Percentiles rank a stretch among this genome's conserved stretches.
Conservation (phyloP, 2,888 invertebrate species). For the Cinara cedri region DNA sequence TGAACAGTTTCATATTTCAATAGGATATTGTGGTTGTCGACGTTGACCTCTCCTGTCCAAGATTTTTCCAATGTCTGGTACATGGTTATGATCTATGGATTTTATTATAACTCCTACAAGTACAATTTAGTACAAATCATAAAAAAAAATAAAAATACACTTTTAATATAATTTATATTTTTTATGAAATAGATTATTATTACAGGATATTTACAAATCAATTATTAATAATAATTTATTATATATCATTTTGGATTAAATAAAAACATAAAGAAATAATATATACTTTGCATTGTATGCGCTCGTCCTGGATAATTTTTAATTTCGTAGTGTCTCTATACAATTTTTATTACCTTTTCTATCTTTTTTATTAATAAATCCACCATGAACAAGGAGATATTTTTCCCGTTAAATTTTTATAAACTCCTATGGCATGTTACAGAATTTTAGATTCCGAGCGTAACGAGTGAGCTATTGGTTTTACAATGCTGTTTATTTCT, state of each 20-base stretch:
- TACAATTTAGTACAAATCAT: neutral
- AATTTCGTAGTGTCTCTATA: neutral
- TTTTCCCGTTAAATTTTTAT: neutral
- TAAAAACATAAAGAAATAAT: neutral
- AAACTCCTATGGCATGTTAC: neutral
- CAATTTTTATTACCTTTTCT: no score
- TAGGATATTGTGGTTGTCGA: no score
- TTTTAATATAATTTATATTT: no score
- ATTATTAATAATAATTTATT: neutral
- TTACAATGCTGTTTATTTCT: no score
- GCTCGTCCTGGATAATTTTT: neutral
- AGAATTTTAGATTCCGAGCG: no score
- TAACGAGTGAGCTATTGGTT: no score
- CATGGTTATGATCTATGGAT: neutral
- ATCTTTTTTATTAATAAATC: neutral
- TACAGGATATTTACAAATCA: no score
- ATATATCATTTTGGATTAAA: neutral
- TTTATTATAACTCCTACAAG: slow-evolving; percentile 7
- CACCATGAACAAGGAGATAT: neutral
- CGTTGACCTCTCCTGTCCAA: no score
- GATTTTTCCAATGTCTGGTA: neutral
- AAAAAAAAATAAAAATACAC: no score
- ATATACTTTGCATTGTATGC: neutral
- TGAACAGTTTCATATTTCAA: no score
- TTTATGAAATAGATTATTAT: no score